Conservation (phyloP, 2,888 invertebrate species). For the Chrysopilus asiliformis region DNA sequence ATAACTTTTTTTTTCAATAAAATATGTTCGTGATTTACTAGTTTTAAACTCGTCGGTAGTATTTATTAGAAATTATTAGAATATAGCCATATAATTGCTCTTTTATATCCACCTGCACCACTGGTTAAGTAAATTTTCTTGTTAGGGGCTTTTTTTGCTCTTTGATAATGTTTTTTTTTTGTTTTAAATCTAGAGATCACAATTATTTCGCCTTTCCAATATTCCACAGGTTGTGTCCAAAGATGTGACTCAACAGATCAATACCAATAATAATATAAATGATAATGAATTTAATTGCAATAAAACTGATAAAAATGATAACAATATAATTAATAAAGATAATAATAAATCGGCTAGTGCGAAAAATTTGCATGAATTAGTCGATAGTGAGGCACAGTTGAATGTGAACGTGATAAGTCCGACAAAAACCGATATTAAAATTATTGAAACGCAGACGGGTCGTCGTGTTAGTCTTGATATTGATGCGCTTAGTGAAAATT, state of each 20-base stretch:
- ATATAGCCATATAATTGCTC: too few relatives aligned
- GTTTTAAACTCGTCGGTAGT: too few relatives aligned
- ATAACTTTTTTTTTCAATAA: too few relatives aligned
- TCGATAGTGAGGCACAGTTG: neutral
- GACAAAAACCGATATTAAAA: slow-evolving; percentile 26
- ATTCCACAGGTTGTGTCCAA: slow-evolving; percentile 16
- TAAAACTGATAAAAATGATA: slow-evolving; percentile 5
- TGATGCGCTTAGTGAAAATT: slow-evolving; percentile 32
- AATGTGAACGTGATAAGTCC: slow-evolving; percentile 5
- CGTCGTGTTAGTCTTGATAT: slow-evolving; percentile 29
- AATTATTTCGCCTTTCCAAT: too few relatives aligned
- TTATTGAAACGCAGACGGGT: slow-evolving; percentile 28
- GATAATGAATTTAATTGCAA: slow-evolving; percentile 10
- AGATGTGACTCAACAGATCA: slow-evolving; percentile 11
- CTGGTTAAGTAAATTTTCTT: too few relatives aligned
- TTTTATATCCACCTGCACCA: too few relatives aligned
- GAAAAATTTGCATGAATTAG: slow-evolving; percentile 2
- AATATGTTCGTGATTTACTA: too few relatives aligned
- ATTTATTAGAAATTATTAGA: too few relatives aligned
- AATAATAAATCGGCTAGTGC: neutral
- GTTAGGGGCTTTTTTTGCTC: neutral
- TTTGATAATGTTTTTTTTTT: slow-evolving; percentile 4
- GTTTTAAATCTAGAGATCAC: slow-evolving; percentile 6
- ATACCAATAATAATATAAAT: slow-evolving; percentile 10
- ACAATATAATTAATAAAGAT: slow-evolving; percentile 1